Percentiles rank a stretch among this genome's conserved stretches.
These are phyloP conservation scores for Papilio aristodemus DNA, from an alignment of 1,140 invertebrate genomes.

Conservation along the genomic window DNA sequence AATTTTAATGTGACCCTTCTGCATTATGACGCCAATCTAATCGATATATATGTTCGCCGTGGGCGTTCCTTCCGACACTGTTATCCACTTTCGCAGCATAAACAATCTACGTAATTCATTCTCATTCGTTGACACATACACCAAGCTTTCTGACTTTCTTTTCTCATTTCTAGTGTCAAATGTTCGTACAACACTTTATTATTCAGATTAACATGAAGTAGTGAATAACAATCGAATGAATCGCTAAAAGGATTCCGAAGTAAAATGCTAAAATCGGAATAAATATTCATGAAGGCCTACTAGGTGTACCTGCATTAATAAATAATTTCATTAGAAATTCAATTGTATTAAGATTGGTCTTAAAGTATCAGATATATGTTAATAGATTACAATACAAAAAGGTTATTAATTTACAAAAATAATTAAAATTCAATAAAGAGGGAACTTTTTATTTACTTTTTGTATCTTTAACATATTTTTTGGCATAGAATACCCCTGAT, in stretches of 20 bases:
- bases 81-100: conserved; percentile 9
- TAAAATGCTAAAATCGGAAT: conserved; percentile 19
- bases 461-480: not conserved
- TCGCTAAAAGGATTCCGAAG: conserved; percentile 9
- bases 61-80: conserved; percentile 3
- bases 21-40: conserved; percentile 10
- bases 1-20: conserved; percentile 17
- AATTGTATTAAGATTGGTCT: not conserved
- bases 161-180: not conserved
- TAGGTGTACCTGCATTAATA: not conserved
- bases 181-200: not conserved
- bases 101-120: not conserved
- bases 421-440: not conserved
- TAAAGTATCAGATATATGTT: not conserved
- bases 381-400: not conserved
- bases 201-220: not conserved
- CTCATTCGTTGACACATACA: not conserved
- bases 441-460: not conserved
- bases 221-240: conserved; percentile 9
- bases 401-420: not conserved
- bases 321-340: conserved; percentile 4
- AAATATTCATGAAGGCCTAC: conserved; percentile 19
- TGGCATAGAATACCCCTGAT: too few species aligned
- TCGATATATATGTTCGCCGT: conserved; percentile 3
- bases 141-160: not conserved